Conservation (phyloP, 1,140 invertebrate genomes). For the Leucophenga varia region DNA sequence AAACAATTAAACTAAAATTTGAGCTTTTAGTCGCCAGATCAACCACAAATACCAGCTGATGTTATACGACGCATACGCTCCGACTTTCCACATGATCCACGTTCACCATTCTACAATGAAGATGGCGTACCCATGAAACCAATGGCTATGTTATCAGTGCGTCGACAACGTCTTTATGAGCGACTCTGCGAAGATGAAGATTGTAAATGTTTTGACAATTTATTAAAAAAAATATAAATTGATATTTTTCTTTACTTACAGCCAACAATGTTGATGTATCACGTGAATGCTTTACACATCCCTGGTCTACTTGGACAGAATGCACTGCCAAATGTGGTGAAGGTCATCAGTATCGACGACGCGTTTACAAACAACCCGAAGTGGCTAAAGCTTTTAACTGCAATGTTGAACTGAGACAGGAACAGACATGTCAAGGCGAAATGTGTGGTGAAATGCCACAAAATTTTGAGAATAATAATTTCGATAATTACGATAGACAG, state of each 20-base stretch:
- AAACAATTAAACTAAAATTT: not conserved
- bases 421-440: slow-evolving; percentile 35
- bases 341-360: slow-evolving; percentile 67
- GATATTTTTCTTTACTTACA: not conserved
- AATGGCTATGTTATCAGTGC: slow-evolving; percentile 78
- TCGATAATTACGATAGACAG: too few relatives aligned
- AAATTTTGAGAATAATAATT: too few relatives aligned
- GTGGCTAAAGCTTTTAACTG: slow-evolving; percentile 58
- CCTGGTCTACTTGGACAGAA: slow-evolving; percentile 76
- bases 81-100: slow-evolving; percentile 75
- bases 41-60: slow-evolving; percentile 77
- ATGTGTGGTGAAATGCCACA: too few relatives aligned
- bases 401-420: slow-evolving; percentile 35
- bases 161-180: slow-evolving; percentile 81
- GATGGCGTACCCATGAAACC: slow-evolving; percentile 82
- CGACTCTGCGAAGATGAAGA: slow-evolving; percentile 69
- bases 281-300: slow-evolving; percentile 66
- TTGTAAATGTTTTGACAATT: slow-evolving; percentile 24
- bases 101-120: slow-evolving; percentile 89
- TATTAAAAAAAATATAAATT: not conserved
- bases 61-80: slow-evolving; percentile 82
- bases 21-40: slow-evolving; percentile 78
- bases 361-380: slow-evolving; percentile 61
- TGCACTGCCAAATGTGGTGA: slow-evolving; percentile 79
- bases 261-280: slow-evolving; percentile 49